These are phyloP conservation scores for Struthio camelus DNA, from an alignment of 2,113 vertebrate genomes.

Conservation along the genomic window DNA sequence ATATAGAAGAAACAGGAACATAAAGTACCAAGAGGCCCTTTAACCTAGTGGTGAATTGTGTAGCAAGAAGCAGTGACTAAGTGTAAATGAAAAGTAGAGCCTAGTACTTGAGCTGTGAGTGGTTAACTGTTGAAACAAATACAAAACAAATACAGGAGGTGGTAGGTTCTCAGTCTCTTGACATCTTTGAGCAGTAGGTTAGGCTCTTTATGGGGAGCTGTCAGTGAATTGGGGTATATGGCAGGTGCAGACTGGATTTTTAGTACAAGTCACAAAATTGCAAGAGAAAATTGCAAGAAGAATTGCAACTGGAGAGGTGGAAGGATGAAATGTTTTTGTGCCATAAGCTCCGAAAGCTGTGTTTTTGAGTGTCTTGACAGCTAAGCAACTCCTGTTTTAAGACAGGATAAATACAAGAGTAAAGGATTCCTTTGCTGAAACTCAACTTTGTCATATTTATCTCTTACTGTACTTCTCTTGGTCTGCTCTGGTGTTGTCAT, in stretches of 20 bases:
- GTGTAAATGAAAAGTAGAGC: neutral
- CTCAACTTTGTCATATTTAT: neutral
- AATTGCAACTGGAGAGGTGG: neutral
- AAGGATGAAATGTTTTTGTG: neutral
- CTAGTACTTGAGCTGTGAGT: neutral
- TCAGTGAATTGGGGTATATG: rapidly evolving
- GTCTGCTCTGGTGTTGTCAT: neutral
- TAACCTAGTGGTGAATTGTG: neutral
- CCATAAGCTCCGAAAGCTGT: neutral
- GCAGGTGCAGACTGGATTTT: neutral
- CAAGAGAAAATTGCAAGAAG: neutral
- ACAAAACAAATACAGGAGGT: neutral
- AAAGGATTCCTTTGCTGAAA: neutral
- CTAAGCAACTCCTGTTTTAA: neutral
- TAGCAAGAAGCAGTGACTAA: neutral
- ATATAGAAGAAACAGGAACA: neutral
- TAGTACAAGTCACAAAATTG: neutral
- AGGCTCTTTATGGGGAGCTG: neutral
- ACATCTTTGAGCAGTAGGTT: neutral
- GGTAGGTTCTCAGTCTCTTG: neutral
- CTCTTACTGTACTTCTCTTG: neutral
- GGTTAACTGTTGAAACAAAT: neutral
- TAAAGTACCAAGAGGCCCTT: neutral
- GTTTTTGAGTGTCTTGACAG: neutral
- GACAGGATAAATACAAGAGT: too few relatives aligned